Evolutionary conservation across 2,888 invertebrate species (phyloP).

Genomic region (Salpingus planirostris): DNA sequence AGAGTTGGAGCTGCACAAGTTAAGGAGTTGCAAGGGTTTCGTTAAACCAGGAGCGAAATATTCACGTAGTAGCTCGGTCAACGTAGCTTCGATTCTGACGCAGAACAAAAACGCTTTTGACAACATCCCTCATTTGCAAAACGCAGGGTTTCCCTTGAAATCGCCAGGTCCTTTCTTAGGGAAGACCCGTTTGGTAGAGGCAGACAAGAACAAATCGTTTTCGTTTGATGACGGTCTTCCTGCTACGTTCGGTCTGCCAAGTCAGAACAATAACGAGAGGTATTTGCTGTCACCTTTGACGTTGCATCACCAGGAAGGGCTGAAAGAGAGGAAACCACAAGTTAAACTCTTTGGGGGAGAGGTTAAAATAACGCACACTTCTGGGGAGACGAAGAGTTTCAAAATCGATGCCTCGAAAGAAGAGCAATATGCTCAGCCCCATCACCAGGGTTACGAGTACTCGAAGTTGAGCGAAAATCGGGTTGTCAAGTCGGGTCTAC

Average conservation of each 20-base stretch:
- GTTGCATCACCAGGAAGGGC: conserved; percentile 27
- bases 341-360: conserved; percentile 70
- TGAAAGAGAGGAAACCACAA: conserved; percentile 27
- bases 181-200: conserved; percentile 70
- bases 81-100: conserved; percentile 41
- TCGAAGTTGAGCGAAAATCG: conserved; percentile 44
- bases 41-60: conserved; percentile 36
- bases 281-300: conserved; percentile 31
- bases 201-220: conserved; percentile 39
- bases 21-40: conserved; percentile 68
- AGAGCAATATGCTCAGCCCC: conserved; percentile 15
- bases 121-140: conserved; percentile 37
- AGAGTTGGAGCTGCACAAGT: conserved; percentile 70
- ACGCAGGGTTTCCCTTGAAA: conserved; percentile 51
- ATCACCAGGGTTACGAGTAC: conserved; percentile 28
- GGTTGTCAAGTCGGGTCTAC: conserved; percentile 71
- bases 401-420: conserved; percentile 36
- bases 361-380: conserved; percentile 63
- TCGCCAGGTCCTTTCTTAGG: conserved; percentile 78
- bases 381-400: conserved; percentile 55
- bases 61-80: conserved; percentile 39
- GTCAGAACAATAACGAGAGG: conserved; percentile 13
- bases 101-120: conserved; percentile 42
- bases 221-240: conserved; percentile 37
- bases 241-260: conserved; percentile 12